Evolutionary conservation across 2,888 invertebrate species (phyloP), one percentile per base, ranked within the genome.

Genomic region (Orthonychiurus folsomi): DNA sequence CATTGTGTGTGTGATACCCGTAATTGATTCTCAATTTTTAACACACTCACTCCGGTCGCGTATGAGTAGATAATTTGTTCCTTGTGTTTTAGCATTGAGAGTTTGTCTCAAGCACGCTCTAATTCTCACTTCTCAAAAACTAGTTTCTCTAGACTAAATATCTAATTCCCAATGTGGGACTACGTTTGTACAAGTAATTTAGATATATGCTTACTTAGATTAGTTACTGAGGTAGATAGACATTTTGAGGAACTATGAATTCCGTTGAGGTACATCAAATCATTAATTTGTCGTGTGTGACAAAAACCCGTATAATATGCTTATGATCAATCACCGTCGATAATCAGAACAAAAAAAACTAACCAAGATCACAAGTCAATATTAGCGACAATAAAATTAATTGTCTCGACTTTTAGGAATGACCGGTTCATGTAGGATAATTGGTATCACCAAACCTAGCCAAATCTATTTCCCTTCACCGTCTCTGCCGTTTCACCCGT

Each of bases 211-310:
- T 15, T n/a, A n/a, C 37, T 5, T 37, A 37, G 37, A 37, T 37
- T 37, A 37, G 37, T 37, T 37, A 15, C 37, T 37, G 37, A 37
- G 37, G 37, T 37, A 37, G 37, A 37, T 37, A 37, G 9, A 37
- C 37, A 37, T 37, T 37, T 9, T 37, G 37, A 37, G 37, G 37
- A 37, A 37, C 37, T 15, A 37, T 37, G 5, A 37, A 37, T 37
- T 63, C 63, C 56, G 59, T 59, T 55, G 61, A 64, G 64, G 64
- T 64, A 62, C 64, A 59, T 64, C 37, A 59, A 59, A 64, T 52
- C 25, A 58, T 60, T 61, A 56, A 55, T 60, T 52, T 60, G 61
- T 64, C 47, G 50, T 59, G 24, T 60, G 27, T 5, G 61, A 64
- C 61, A 64, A 61, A 55, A 64, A 64, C 64, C 64, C 64, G 64